Conservation (phyloP, 2,888 invertebrate species). For the Nipponacmea schrenckii region DNA sequence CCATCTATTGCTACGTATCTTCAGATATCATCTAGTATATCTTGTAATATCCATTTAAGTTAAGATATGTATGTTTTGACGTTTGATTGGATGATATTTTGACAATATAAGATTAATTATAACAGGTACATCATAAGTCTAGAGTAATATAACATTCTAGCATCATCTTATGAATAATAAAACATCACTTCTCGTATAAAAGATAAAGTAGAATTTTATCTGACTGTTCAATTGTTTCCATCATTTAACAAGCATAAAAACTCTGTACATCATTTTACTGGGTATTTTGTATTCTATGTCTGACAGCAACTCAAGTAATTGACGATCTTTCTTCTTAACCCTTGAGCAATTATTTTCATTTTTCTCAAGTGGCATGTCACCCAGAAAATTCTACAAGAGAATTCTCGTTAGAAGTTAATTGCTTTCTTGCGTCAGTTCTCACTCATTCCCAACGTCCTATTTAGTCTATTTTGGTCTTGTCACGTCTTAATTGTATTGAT, state of each 20-base stretch:
- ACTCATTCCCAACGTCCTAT: neutral
- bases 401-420: conserved; percentile 7
- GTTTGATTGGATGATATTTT: neutral
- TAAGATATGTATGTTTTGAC: neutral
- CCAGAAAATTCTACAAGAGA: neutral
- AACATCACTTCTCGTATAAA: neutral
- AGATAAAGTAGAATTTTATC: no score
- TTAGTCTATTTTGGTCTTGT: neutral
- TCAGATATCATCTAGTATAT: no score
- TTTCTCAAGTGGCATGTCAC: conserved; percentile 4
- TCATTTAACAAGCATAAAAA: no score
- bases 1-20: no score
- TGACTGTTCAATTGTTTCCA: no score
- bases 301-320: conserved; percentile 3
- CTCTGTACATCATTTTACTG: no score
- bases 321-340: conserved; percentile 3
- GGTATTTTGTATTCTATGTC: neutral
- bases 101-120: neutral
- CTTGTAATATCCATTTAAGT: neutral
- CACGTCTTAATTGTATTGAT: conserved; percentile 6
- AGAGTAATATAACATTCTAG: neutral
- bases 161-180: neutral
- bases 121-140: neutral
- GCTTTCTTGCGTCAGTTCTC: neutral
- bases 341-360: conserved; percentile 3